Evolutionary conservation across 2,888 invertebrate species (phyloP).

Genomic region (Halocaridina rubra): DNA sequence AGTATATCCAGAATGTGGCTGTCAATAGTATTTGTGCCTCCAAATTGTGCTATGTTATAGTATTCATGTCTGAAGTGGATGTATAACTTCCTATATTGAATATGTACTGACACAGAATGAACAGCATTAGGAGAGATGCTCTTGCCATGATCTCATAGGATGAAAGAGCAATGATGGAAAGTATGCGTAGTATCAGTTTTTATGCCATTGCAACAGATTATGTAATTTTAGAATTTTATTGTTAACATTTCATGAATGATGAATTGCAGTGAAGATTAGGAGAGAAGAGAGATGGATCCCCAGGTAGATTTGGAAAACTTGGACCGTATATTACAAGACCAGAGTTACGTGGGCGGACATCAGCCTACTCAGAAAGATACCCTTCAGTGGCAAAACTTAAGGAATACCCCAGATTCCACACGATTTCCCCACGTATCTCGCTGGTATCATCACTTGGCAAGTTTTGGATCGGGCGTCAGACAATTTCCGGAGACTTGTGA

Average conservation of each 20-base stretch:
- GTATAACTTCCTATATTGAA: too few relatives aligned
- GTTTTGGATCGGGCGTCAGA: constrained; percentile 1
- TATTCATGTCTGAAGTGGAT: too few relatives aligned
- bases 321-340: constrained; percentile 25
- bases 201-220: too few relatives aligned
- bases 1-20: too few relatives aligned
- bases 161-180: too few relatives aligned
- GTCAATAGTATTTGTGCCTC: too few relatives aligned
- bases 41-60: too few relatives aligned
- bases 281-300: neutral
- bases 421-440: constrained; percentile 79
- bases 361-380: constrained; percentile 85
- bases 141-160: too few relatives aligned
- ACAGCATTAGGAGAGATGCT: too few relatives aligned
- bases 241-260: neutral
- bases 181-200: too few relatives aligned
- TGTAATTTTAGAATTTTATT: neutral
- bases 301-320: constrained; percentile 21
- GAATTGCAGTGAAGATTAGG: neutral
- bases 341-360: constrained; percentile 46
- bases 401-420: constrained; percentile 77
- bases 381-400: constrained; percentile 81
- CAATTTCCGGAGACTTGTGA: constrained; percentile 18
- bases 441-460: constrained; percentile 90
- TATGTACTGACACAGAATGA: too few relatives aligned